Conservation (phyloP, 2,797 vertebrate species). For the Naso thynnoides region DNA sequence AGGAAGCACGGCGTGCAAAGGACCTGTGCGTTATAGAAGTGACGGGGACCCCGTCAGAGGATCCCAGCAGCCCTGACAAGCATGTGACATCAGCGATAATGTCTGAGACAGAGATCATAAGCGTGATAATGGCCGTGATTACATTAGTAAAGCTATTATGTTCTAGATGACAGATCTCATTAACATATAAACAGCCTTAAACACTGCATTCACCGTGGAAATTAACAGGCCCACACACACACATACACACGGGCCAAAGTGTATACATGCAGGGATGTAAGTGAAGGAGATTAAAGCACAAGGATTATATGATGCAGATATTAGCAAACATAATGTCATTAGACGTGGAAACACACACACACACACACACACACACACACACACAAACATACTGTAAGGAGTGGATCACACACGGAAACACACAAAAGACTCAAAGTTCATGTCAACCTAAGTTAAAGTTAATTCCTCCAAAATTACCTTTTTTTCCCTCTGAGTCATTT, state of each 20-base stretch:
- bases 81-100: conserved; percentile 68
- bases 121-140: conserved; percentile 74
- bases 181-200: conserved; percentile 73
- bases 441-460: conserved; percentile 38
- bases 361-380: not conserved
- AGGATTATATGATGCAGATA: conserved; percentile 59
- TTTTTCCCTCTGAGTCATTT: conserved; percentile 54
- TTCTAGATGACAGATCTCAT: conserved; percentile 74
- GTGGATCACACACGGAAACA: not conserved
- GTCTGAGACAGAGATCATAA: conserved; percentile 68
- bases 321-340: conserved; percentile 61
- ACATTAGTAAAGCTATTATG: conserved; percentile 71
- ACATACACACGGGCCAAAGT: conserved; percentile 19
- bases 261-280: conserved; percentile 37
- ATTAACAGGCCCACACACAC: conserved; percentile 44
- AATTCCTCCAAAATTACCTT: conserved; percentile 43
- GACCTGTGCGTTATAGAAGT: conserved; percentile 13
- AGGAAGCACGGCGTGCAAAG: not conserved
- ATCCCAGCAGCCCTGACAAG: conserved; percentile 52
- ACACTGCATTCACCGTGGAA: conserved; percentile 54
- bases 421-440: conserved; percentile 15
- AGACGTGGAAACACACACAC: conserved; percentile 13
- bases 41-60: conserved; percentile 27
- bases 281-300: conserved; percentile 50
- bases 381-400: no score